Evolutionary conservation across 2,113 vertebrate species (phyloP).

Genomic region (Melanotaenia duboulayi): DNA sequence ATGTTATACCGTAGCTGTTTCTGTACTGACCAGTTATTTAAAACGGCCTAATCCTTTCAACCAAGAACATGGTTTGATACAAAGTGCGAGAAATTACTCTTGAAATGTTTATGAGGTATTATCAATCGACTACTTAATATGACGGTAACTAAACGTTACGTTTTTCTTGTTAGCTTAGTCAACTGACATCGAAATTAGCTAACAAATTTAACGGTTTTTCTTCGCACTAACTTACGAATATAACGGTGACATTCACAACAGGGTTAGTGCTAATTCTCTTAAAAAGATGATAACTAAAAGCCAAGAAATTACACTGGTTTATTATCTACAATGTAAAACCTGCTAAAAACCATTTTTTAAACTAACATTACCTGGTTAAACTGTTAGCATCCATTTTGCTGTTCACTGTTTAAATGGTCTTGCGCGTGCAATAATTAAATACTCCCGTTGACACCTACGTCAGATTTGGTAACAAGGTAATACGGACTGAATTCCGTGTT

Average conservation of each 20-base stretch:
- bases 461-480: too few species aligned
- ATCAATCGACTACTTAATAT: background rate
- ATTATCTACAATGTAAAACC: background rate
- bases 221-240: background rate
- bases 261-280: background rate
- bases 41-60: background rate
- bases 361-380: too few species aligned
- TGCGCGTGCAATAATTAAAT: too few species aligned
- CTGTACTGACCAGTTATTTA: background rate
- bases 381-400: too few species aligned
- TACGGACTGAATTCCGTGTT: too few species aligned
- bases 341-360: too few species aligned
- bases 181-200: background rate
- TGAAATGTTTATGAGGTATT: background rate
- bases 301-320: background rate
- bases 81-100: too few species aligned
- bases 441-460: too few species aligned
- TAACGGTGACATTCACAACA: background rate
- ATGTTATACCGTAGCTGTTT: too few species aligned
- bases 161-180: background rate
- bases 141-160: background rate
- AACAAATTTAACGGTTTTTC: background rate
- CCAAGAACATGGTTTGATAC: too few species aligned
- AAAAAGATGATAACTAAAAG: background rate
- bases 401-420: too few species aligned